A percentile compares a stretch with the other conserved stretches of the same genome.
Conservation (phyloP, 2,113 vertebrate genomes). For the Pachyramphus minor region DNA sequence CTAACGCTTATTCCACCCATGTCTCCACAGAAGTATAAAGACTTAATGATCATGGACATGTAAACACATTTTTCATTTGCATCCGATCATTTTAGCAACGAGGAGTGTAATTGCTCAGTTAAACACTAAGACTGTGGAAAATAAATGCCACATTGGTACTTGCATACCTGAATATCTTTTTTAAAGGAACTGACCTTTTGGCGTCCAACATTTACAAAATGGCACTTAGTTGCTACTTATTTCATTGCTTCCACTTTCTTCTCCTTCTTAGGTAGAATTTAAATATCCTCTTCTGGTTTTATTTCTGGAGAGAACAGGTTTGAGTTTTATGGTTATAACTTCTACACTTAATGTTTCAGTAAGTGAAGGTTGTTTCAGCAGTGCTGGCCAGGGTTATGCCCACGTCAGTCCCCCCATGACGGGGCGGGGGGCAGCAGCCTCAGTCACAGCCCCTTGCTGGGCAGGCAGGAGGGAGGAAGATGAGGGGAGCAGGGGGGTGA, state of each 20-base stretch:
- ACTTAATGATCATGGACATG: background rate
- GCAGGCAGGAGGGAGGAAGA: background rate
- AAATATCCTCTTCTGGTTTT: background rate
- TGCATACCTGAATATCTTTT: background rate
- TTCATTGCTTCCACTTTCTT: background rate
- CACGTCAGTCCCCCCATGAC: fast-evolving
- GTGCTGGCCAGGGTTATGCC: background rate
- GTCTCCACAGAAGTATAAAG: background rate
- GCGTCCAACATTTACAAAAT: background rate
- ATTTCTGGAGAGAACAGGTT: background rate
- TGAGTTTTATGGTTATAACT: background rate
- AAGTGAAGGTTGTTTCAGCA: background rate
- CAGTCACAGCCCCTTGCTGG: background rate
- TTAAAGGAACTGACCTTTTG: background rate
- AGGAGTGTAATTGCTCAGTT: background rate
- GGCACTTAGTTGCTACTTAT: background rate
- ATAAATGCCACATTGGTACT: background rate
- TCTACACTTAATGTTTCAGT: background rate
- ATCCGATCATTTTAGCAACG: background rate
- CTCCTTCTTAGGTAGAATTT: background rate
- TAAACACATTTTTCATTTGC: background rate
- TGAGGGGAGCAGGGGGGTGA: too few relatives aligned
- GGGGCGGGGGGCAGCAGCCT: background rate
- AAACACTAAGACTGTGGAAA: background rate
- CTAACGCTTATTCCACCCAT: background rate